Evolutionary conservation across 2,888 invertebrate genomes (phyloP), one percentile per base, ranked within the genome.

Genomic region (Oscheius myriophilus): DNA sequence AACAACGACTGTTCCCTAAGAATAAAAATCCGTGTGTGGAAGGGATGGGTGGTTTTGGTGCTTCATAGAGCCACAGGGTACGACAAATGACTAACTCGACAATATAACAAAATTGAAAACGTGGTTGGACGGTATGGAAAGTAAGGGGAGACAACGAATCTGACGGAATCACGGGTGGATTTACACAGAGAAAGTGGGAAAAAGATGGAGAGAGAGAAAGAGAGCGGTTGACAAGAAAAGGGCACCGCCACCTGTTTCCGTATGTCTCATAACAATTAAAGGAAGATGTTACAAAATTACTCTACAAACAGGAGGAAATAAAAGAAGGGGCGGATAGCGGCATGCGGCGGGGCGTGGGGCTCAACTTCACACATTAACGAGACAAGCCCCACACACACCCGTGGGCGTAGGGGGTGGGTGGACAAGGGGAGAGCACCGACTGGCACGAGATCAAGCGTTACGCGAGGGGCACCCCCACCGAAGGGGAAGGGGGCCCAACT

Each of bases 1-100:
- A 33, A 33, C 33, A 33, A 33, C 33, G 9, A 33, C 33, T 3
- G 33, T 33, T 33, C 33, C 33, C 33, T 33, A 33, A 77, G 76
- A 79, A 62, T 33, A 33, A 77, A 77, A 79, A 62, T 78, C 79
- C 69, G 78, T 72, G 73, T 45, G 75, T 43, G 68, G 54, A 67
- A 43, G 77, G 68, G 54, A 67, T 39, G 77, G 79, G 67, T 75
- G 75, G 51, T 72, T 74, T 61, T 53, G 76, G 73, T 76, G 63
- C 73, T 73, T 52, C 76, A 71, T 64, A 73, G 76, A 23, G 76
- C 71, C 14, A 73, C 73, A 46, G 46, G 18, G 16, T 46, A 18
- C n/a, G 46, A 33, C 33, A 33, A 33, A 6, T 33, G 33, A 33
- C 33, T 33, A 33, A 33, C 33, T 33, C 33, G 33, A 33, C 33